Percentiles rank a stretch among this genome's conserved stretches.
Conservation (phyloP, 1,140 invertebrate genomes). For the Bombus consobrinus region DNA sequence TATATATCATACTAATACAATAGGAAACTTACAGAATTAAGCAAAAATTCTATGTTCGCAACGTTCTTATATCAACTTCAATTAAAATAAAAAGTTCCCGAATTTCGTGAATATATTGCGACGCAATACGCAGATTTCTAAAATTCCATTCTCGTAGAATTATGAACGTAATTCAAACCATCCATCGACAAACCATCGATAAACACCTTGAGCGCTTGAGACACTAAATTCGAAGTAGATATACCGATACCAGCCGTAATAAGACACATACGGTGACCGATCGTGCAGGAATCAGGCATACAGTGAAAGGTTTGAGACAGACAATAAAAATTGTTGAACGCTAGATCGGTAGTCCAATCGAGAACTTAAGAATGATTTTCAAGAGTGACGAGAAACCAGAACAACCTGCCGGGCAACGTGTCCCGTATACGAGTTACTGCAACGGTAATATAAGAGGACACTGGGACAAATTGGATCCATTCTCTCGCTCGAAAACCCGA, state of each 20-base stretch:
- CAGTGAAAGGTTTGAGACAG: constrained; percentile 34
- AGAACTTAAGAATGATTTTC: constrained; percentile 42
- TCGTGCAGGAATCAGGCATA: not conserved
- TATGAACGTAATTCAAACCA: not conserved
- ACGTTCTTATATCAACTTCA: not conserved
- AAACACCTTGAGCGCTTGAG: too few species aligned
- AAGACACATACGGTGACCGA: constrained; percentile 1
- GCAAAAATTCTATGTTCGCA: not conserved
- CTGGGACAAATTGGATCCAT: constrained; percentile 28
- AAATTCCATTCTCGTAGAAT: not conserved
- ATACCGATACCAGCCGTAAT: not conserved
- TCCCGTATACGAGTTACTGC: constrained; percentile 30
- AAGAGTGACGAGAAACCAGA: constrained; percentile 42
- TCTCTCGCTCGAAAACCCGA: constrained; percentile 15
- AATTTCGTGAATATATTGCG: not conserved
- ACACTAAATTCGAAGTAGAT: not conserved
- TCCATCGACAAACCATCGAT: not conserved
- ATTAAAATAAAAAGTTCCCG: not conserved
- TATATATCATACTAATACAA: too few species aligned
- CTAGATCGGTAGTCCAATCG: constrained; percentile 23
- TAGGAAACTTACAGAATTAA: not conserved
- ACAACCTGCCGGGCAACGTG: constrained; percentile 42
- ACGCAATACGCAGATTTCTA: not conserved
- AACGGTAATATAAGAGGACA: constrained; percentile 44
- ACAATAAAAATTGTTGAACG: constrained; percentile 40